These are phyloP conservation scores for Passer montanus DNA, from an alignment of 2,113 vertebrate genomes.

Conservation along the genomic window DNA sequence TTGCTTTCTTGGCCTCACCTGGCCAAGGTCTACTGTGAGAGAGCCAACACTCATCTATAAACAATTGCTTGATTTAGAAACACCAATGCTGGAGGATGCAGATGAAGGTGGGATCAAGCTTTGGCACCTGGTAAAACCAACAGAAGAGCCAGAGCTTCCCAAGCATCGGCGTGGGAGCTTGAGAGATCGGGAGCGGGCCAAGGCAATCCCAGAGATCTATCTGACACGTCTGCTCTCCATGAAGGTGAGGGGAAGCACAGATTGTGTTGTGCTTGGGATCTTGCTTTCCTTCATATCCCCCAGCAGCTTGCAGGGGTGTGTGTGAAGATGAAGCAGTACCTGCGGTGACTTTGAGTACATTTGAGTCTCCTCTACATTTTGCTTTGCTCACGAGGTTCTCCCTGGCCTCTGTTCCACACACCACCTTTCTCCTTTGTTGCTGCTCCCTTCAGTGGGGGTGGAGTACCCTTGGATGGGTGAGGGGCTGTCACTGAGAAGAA, in stretches of 20 bases:
- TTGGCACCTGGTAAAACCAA: constrained; percentile 97
- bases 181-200: constrained; percentile 91
- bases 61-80: constrained; percentile 77
- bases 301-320: not conserved
- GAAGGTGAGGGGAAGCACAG: constrained; percentile 81
- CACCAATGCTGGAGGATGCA: constrained; percentile 96
- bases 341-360: not conserved
- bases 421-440: not conserved
- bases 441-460: not conserved
- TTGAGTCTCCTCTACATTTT: fast-evolving
- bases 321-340: not conserved
- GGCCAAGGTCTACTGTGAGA: not conserved
- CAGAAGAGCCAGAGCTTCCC: constrained; percentile 93
- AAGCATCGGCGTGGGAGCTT: constrained; percentile 93
- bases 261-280: not conserved
- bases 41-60: not conserved
- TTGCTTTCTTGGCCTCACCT: not conserved
- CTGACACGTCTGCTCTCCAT: constrained; percentile 97
- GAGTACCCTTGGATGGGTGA: not conserved
- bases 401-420: not conserved
- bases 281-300: not conserved
- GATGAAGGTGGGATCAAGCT: constrained; percentile 95
- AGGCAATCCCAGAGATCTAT: constrained; percentile 97
- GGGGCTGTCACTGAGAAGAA: not conserved
- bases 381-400: not conserved